Evolutionary conservation across 2,797 vertebrate species (phyloP).

Genomic region (Kryptopterus vitreolus): DNA sequence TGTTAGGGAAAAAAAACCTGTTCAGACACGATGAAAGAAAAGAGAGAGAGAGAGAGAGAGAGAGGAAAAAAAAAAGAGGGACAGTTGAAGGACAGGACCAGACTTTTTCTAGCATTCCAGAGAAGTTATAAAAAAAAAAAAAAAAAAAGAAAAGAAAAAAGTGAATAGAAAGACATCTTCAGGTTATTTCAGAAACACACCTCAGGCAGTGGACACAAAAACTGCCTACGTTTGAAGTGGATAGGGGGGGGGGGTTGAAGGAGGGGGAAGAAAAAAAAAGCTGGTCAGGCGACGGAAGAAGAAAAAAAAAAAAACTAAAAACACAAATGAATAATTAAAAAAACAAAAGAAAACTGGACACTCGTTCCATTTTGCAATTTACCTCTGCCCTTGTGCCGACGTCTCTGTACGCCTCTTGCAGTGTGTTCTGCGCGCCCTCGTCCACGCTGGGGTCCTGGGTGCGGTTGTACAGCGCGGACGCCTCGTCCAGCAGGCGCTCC

Average conservation of each 20-base stretch:
- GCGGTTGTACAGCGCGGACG: conserved; percentile 77
- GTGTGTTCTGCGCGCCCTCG: conserved; percentile 73
- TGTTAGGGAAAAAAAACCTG: neutral
- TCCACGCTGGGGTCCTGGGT: conserved; percentile 88
- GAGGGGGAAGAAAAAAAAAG: no score
- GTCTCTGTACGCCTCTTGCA: conserved; percentile 79
- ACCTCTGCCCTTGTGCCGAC: conserved; percentile 83
- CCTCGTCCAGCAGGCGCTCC: conserved; percentile 89
- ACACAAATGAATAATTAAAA: no score
- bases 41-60: conserved; percentile 14
- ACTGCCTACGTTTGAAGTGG: no score
- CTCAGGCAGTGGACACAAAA: no score
- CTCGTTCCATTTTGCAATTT: neutral
- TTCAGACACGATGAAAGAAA: neutral
- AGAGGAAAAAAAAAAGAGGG: neutral
- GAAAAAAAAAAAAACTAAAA: no score
- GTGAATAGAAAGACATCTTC: neutral
- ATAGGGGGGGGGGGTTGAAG: no score
- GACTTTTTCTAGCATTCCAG: neutral
- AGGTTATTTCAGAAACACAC: no score
- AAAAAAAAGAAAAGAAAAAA: neutral
- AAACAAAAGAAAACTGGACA: no score
- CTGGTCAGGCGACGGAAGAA: no score
- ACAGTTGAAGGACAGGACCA: neutral
- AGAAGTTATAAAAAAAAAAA: no score